Percentiles rank a stretch among this genome's conserved stretches.
These are phyloP conservation scores for Pseudocheirus occidentalis DNA, from an alignment of 2,797 vertebrate species.

Conservation along the genomic window DNA sequence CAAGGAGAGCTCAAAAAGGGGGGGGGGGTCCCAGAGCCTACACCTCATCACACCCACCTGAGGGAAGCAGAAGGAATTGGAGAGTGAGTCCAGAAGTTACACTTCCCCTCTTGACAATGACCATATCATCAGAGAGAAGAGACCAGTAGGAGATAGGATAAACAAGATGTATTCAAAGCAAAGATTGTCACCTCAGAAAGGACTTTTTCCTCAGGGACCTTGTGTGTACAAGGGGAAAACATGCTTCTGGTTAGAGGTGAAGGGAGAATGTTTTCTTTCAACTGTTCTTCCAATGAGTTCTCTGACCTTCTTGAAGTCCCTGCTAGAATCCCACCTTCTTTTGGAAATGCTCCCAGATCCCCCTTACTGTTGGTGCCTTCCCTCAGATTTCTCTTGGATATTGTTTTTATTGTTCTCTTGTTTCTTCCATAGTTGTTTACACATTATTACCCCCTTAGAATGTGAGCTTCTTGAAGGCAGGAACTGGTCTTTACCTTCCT, in stretches of 20 bases:
- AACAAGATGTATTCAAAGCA: neutral
- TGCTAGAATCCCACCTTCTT: neutral
- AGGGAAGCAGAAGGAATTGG: neutral
- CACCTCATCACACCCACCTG: too few species aligned
- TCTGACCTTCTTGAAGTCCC: neutral
- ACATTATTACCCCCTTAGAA: neutral
- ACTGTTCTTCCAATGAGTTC: neutral
- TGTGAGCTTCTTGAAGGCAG: neutral
- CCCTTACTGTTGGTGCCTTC: neutral
- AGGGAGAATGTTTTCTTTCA: neutral
- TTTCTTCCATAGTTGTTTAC: neutral
- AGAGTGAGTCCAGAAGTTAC: neutral
- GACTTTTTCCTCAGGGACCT: too few species aligned
- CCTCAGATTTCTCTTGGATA: neutral
- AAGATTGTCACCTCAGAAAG: neutral
- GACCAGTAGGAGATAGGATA: neutral
- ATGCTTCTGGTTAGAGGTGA: neutral
- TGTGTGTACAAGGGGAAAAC: neutral
- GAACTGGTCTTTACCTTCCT: neutral
- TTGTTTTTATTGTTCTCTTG: too few species aligned
- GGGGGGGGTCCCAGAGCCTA: too few species aligned
- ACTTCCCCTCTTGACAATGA: neutral
- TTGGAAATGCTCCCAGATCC: neutral
- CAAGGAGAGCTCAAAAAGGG: too few species aligned
- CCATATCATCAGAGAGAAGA: neutral